These are phyloP conservation scores for Actinemys pallida DNA, from an alignment of 2,113 vertebrate genomes.

Conservation along the genomic window DNA sequence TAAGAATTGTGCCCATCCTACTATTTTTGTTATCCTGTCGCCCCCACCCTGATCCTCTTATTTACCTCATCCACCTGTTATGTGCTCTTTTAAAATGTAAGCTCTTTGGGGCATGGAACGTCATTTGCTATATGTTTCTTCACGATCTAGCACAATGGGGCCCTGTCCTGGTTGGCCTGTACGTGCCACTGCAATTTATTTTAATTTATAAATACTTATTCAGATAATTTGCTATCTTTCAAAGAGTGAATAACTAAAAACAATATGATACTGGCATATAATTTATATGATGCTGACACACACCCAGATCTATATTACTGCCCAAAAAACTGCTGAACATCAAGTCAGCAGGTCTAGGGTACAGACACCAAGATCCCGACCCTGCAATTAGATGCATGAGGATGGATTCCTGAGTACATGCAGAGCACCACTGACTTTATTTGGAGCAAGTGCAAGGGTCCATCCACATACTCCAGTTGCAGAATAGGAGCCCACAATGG, in stretches of 20 bases:
- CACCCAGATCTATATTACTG: not conserved
- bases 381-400: rapidly evolving
- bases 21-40: not conserved
- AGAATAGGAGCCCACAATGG: not conserved
- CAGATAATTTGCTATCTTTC: too few relatives aligned
- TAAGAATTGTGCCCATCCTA: too few relatives aligned
- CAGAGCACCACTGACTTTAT: not conserved
- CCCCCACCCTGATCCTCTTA: not conserved
- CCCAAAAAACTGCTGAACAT: not conserved
- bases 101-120: not conserved
- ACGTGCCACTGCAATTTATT: rapidly evolving
- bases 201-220: rapidly evolving
- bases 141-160: rapidly evolving
- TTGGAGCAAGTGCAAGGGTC: rapidly evolving
- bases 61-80: rapidly evolving
- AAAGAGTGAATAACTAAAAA: too few relatives aligned
- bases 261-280: not conserved
- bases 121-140: not conserved
- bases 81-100: not conserved
- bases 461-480: not conserved
- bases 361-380: not conserved
- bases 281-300: not conserved
- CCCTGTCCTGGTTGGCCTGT: not conserved
- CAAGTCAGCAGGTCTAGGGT: not conserved
- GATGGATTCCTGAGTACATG: rapidly evolving